These are phyloP conservation scores for Pseudanteris insignis DNA, from an alignment of 2,888 invertebrate species.

Conservation along the genomic window DNA sequence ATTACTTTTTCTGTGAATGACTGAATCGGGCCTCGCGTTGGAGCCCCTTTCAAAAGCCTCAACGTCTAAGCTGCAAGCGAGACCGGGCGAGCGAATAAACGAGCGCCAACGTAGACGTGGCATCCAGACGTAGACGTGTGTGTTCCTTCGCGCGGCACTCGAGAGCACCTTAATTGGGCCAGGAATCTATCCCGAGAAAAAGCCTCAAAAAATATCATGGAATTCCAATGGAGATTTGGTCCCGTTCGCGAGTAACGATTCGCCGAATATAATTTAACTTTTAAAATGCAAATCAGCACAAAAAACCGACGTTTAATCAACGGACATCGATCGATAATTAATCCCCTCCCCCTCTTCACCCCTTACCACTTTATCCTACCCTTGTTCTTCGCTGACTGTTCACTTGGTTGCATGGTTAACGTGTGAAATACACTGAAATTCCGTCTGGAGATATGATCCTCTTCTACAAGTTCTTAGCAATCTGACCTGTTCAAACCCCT, in stretches of 20 bases:
- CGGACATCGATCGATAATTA: conserved; percentile 25
- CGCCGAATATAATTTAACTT: conserved; percentile 43
- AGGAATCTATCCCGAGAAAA: conserved; percentile 56
- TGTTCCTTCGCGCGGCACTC: conserved; percentile 48
- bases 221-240: conserved; percentile 44
- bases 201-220: conserved; percentile 39
- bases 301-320: conserved; percentile 36
- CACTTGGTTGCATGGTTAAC: no score
- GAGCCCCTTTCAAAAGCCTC: no score
- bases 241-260: conserved; percentile 36
- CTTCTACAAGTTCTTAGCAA: no score
- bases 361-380: background rate
- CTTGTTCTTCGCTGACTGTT: background rate
- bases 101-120: conserved; percentile 32
- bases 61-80: no score
- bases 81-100: conserved; percentile 15
- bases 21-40: no score
- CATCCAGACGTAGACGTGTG: conserved; percentile 50
- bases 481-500: no score
- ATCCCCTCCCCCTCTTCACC: conserved; percentile 1
- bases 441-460: no score
- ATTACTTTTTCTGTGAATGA: no score
- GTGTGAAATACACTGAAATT: no score
- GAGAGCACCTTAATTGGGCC: conserved; percentile 56
- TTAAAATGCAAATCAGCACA: conserved; percentile 43